Evolutionary conservation across 2,888 invertebrate genomes (phyloP).

Genomic region (Rhagonycha fulva): DNA sequence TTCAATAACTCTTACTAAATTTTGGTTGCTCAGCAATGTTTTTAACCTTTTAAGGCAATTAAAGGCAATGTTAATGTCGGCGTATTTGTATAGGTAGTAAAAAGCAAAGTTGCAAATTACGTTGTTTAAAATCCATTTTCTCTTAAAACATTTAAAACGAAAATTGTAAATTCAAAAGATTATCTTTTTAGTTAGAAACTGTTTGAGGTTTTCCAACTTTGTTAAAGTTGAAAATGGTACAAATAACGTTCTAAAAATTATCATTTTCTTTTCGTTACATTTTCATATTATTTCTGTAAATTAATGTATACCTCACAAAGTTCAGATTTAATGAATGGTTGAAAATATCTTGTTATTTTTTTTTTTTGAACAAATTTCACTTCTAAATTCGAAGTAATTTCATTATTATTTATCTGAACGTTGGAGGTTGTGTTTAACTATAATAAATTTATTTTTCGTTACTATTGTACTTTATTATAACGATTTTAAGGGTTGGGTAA

Average conservation of each 20-base stretch:
- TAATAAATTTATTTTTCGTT: neutral
- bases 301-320: neutral
- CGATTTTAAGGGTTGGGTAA: neutral
- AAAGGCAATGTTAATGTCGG: neutral
- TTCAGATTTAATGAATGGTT: neutral
- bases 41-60: too few species aligned
- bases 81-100: neutral
- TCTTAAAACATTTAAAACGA: neutral
- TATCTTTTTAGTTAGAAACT: neutral
- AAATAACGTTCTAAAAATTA: neutral
- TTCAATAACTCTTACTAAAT: neutral
- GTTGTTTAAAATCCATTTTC: neutral
- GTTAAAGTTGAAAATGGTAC: neutral
- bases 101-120: neutral
- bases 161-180: neutral
- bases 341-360: neutral
- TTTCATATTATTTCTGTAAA: neutral
- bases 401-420: neutral
- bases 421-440: neutral
- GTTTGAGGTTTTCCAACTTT: neutral
- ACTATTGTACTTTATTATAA: neutral
- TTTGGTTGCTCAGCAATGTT: neutral
- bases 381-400: neutral
- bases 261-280: neutral
- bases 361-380: neutral